These are phyloP conservation scores for Lutjanus erythropterus DNA, from an alignment of 2,113 vertebrate species.

Conservation along the genomic window DNA sequence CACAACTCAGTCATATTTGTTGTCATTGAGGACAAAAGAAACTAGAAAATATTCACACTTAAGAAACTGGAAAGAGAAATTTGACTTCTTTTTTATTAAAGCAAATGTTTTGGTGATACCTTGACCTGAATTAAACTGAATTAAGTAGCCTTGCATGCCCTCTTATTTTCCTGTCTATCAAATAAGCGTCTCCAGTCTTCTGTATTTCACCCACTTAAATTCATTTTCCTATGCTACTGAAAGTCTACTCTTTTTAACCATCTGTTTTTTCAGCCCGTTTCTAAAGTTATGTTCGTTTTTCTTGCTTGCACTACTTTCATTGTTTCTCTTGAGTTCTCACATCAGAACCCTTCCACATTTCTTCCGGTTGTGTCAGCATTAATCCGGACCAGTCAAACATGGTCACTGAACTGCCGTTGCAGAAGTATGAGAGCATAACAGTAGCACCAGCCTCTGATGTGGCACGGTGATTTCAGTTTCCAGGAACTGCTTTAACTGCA, in stretches of 20 bases:
- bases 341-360: slow-evolving; percentile 32
- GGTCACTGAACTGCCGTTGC: slow-evolving; percentile 27
- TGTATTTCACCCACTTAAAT: neutral
- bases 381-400: slow-evolving; percentile 33
- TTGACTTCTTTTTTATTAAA: slow-evolving; percentile 10
- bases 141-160: neutral
- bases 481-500: slow-evolving; percentile 10
- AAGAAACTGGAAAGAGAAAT: too few species aligned
- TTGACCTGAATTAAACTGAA: slow-evolving; percentile 10
- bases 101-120: neutral
- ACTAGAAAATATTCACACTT: too few species aligned
- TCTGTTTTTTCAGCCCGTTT: neutral
- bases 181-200: neutral
- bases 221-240: slow-evolving; percentile 1
- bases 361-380: slow-evolving; percentile 35
- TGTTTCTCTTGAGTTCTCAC: neutral
- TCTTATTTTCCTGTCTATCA: neutral
- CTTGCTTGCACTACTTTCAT: neutral
- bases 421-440: slow-evolving; percentile 14
- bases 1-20: too few species aligned
- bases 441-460: slow-evolving; percentile 1
- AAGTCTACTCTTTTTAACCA: neutral
- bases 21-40: too few species aligned
- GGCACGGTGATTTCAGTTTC: slow-evolving; percentile 40
- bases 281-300: neutral